phyloP scores from a whole-genome alignment of 2,797 vertebrate genomes.

The Enteromius trimaculatus region DNA sequence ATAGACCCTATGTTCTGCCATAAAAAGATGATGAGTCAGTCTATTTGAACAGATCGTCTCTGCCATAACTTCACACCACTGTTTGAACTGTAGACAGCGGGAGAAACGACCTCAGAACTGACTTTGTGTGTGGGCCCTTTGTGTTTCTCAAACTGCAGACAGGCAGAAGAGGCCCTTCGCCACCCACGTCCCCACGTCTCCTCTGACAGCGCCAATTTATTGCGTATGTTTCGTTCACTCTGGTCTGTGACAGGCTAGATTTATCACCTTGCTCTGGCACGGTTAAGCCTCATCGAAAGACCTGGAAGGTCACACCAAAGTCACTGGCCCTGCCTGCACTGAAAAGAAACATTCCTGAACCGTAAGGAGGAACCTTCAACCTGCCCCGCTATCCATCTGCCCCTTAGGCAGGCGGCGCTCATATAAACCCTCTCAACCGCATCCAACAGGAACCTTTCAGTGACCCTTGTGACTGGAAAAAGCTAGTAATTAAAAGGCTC shows the following conservation, averaged over 20 bases:
- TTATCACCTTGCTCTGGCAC: conserved; percentile 60
- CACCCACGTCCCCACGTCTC: conserved; percentile 54
- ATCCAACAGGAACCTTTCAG: conserved; percentile 74
- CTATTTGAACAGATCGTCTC: conserved; percentile 79
- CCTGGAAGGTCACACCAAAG: conserved; percentile 62
- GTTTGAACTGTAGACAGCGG: conserved; percentile 80
- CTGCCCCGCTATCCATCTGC: conserved; percentile 52
- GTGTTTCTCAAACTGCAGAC: conserved; percentile 45
- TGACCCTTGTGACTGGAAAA: conserved; percentile 73
- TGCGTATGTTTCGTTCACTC: conserved; percentile 81
- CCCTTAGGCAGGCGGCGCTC: conserved; percentile 44
- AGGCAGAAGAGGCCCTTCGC: conserved; percentile 67
- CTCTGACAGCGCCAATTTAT: conserved; percentile 82
- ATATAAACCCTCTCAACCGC: conserved; percentile 77
- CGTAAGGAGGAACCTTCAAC: conserved; percentile 53
- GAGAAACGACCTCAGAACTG: conserved; percentile 27
- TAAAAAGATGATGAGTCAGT: conserved; percentile 75
- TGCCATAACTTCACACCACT: conserved; percentile 84
- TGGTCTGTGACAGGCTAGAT: conserved; percentile 80
- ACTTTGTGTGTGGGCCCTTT: conserved; percentile 62
- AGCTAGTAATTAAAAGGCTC: conserved; percentile 78
- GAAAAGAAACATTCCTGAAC: conserved; percentile 59
- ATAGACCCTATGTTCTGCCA: background rate
- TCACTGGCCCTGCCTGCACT: conserved; percentile 55
- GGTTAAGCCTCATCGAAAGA: conserved; percentile 55